Conservation (phyloP, 2,113 vertebrate genomes). For the Tyto alba region DNA sequence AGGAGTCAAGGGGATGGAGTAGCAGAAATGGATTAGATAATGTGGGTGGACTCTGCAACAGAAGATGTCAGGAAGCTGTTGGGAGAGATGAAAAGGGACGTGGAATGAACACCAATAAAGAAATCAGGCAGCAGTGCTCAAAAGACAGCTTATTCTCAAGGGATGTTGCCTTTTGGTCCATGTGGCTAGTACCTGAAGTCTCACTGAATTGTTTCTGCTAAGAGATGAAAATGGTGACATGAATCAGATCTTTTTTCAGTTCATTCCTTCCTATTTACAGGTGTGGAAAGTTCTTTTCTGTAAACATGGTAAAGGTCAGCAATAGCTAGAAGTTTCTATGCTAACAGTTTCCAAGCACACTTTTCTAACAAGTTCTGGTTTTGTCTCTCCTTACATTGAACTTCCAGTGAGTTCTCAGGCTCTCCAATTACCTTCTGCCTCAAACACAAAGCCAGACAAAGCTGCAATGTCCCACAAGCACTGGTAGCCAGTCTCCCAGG, state of each 20-base stretch:
- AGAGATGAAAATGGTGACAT: neutral
- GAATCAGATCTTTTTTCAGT: neutral
- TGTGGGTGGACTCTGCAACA: fast-evolving
- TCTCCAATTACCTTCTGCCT: neutral
- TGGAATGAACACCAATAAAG: neutral
- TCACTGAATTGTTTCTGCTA: neutral
- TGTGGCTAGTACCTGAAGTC: neutral
- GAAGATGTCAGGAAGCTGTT: neutral
- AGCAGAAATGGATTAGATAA: neutral
- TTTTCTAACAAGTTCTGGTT: neutral
- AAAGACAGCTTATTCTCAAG: neutral
- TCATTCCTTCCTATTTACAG: neutral
- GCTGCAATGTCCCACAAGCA: neutral
- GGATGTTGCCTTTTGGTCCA: neutral
- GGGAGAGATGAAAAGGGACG: neutral
- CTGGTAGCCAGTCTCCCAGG: neutral
- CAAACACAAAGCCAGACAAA: neutral
- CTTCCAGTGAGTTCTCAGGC: neutral
- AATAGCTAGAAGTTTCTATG: neutral
- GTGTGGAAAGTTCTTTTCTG: neutral
- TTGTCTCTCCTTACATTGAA: neutral
- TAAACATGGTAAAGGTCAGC: slow-evolving; percentile 1
- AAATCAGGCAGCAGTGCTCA: neutral
- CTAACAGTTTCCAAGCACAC: neutral
- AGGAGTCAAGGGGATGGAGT: neutral